Evolutionary conservation across 2,888 invertebrate species (phyloP), one percentile per base, ranked within the genome.

Genomic region (Orchestes rusci): DNA sequence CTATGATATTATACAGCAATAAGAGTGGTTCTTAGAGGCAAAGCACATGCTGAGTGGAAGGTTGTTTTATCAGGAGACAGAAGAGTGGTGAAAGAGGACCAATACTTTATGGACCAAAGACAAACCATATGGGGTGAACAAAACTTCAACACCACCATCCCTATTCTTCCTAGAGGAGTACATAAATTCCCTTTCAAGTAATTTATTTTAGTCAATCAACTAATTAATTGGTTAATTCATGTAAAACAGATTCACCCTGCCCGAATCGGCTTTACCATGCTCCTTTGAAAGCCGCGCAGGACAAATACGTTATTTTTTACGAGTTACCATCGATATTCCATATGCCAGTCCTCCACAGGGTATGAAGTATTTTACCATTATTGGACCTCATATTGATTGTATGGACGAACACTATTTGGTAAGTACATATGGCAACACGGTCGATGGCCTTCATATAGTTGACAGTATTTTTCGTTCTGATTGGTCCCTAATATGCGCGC

Each of bases 321-420:
- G 80, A 70, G 79, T 76, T 17, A 79, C 78, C 3, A 76, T 85
- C 35, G 84, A 85, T 63, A 80, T 85, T 53, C 84, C 84, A 0
- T 84, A 84, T 60, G 82, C 84, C 2, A 83, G 82, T 38, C 82
- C 84, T 1, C 84, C 84, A 0, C 84, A 84, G 62, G 83, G 84
- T 8, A 80, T 84, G 71, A 84, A 84, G 62, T 84, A 85, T 64
- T 85, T 85, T 64, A 84, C 84, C 2, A 72, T 85, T 33, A 80
- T 85, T 54, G 84, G 84, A 2, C 84, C 84, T 10, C 81, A 83
- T 59, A 82, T 83, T 56, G 84, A 85, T 66, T 84, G 84, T 64
- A 84, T 84, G 83, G 84, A 85, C 53, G 83, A 84, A 61, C 79
- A 82, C 59, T 84, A 82, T 62, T 67, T 84, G 71, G 84, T 84